A percentile compares a stretch with the other conserved stretches of the same genome.
These are phyloP conservation scores for Spilosoma lubricipeda DNA, from an alignment of 2,888 invertebrate species.

Conservation along the genomic window DNA sequence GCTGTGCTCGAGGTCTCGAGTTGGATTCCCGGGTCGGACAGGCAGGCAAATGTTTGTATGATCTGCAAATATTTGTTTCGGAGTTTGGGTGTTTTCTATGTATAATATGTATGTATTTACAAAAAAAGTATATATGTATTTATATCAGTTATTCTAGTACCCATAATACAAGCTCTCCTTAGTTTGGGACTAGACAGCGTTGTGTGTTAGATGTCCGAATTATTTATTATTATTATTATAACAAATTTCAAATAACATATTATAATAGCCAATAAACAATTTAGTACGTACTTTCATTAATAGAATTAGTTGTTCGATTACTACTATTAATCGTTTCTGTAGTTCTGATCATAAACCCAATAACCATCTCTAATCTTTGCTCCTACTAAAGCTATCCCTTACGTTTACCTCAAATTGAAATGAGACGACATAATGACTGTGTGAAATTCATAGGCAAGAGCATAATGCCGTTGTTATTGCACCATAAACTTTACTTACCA, in stretches of 20 bases:
- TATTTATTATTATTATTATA: no score
- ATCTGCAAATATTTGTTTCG: no score
- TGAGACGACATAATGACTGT: constrained; percentile 49
- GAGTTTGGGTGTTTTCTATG: no score
- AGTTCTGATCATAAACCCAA: constrained; percentile 47
- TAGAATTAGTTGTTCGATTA: constrained; percentile 45
- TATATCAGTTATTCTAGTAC: no score
- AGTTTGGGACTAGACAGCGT: no score
- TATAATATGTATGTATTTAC: no score
- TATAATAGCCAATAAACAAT: constrained; percentile 11
- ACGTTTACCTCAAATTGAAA: constrained; percentile 39
- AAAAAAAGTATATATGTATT: no score
- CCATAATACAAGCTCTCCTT: no score
- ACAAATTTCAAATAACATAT: constrained; percentile 13
- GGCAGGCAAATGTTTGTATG: no score
- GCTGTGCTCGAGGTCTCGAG: no score
- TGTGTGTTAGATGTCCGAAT: no score
- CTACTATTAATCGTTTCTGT: constrained; percentile 37
- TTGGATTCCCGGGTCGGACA: no score
- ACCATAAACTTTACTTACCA: constrained; percentile 79
- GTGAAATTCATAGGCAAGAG: constrained; percentile 68
- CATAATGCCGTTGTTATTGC: constrained; percentile 74
- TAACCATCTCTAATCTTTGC: constrained; percentile 44
- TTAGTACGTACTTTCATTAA: constrained; percentile 29
- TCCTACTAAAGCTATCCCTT: constrained; percentile 37